Evolutionary conservation across 2,113 vertebrate genomes (phyloP), one percentile per base, ranked within the genome.

Genomic region (Thryonomys swinderianus): DNA sequence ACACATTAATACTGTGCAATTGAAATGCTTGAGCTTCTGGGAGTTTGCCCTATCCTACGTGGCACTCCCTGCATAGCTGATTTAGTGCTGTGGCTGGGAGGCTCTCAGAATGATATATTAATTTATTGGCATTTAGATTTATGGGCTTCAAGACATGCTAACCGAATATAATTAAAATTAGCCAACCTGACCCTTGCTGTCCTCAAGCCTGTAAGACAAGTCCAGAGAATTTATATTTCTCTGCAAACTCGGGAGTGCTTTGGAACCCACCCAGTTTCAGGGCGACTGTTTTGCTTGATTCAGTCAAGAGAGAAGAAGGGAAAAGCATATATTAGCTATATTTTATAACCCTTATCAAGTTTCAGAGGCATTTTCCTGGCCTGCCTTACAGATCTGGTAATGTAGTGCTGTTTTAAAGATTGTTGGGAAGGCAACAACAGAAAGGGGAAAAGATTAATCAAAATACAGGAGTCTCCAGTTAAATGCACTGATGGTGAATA

Each of bases 91-190:
- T 91, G 59, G 40, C 95, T 90, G 17, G 74, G 61, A 94, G 62
- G 80, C 61, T 10, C 42, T 71, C 45, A 0, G 30, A 85, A 69
- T 91, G 85, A 92, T 92, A 32, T 95, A 94, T 96, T 95, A 91
- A 96, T 97, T 94, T 96, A 96, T 96, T 94, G 94, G 86, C 96
- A 95, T 93, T 97, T 94, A 95, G 93, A 96, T 93, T 91, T 96
- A 97, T 96, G 86, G 91, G 73, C 86, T 96, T 92, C 30, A 84
- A 97, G 93, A 92, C 79, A 94, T 66, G 45, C 91, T 96, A 91
- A 94, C 51, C 0, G 64, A 97, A 95, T 91, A 94, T 93, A 96
- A 96, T 97, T 97, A 97, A 96, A 96, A 96, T 97, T 94, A 96
- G 91, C 87, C 87, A 92, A 45, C n/a, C 92, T 97, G 96, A 87